Percentiles rank a stretch among this genome's conserved stretches.
Evolutionary conservation across 2,113 vertebrate species (phyloP).

Genomic region (Desmodus rotundus): DNA sequence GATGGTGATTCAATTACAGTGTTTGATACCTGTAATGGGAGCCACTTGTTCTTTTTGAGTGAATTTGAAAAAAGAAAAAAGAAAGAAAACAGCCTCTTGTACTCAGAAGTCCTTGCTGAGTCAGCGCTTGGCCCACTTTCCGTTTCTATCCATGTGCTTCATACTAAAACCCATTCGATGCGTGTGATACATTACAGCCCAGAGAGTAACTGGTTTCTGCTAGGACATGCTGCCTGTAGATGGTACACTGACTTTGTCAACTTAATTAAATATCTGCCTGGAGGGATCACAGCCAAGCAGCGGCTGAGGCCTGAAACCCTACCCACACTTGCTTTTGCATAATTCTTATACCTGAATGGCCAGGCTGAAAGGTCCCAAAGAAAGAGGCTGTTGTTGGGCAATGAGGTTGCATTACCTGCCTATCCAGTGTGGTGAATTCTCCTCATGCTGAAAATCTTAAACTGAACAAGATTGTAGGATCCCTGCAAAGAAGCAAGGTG

Average conservation of each 20-base stretch:
- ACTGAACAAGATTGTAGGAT: slow-evolving; percentile 35
- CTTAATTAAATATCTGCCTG: slow-evolving; percentile 76
- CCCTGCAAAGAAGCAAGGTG: slow-evolving; percentile 36
- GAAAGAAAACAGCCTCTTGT: slow-evolving; percentile 47
- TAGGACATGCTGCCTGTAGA: slow-evolving; percentile 59
- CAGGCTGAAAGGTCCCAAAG: slow-evolving; percentile 60
- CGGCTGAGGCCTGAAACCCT: slow-evolving; percentile 58
- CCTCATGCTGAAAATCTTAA: slow-evolving; percentile 21
- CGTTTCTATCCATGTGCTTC: slow-evolving; percentile 49
- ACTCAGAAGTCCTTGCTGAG: slow-evolving; percentile 69
- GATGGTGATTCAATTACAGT: neutral
- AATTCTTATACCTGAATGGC: slow-evolving; percentile 48
- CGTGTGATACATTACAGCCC: slow-evolving; percentile 65
- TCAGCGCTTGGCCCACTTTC: slow-evolving; percentile 29
- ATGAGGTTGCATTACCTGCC: slow-evolving; percentile 61
- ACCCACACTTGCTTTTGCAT: slow-evolving; percentile 62
- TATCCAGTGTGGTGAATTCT: neutral
- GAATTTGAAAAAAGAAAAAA: slow-evolving; percentile 19
- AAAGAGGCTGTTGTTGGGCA: slow-evolving; percentile 52
- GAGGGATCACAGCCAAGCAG: slow-evolving; percentile 67
- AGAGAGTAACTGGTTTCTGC: slow-evolving; percentile 47
- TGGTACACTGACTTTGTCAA: slow-evolving; percentile 68
- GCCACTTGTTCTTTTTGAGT: slow-evolving; percentile 4
- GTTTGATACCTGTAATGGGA: slow-evolving; percentile 55
- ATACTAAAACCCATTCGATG: slow-evolving; percentile 50